A percentile compares a stretch with the other conserved stretches of the same genome.
Conservation (phyloP, 2,113 vertebrate genomes). For the Gavialis gangeticus region DNA sequence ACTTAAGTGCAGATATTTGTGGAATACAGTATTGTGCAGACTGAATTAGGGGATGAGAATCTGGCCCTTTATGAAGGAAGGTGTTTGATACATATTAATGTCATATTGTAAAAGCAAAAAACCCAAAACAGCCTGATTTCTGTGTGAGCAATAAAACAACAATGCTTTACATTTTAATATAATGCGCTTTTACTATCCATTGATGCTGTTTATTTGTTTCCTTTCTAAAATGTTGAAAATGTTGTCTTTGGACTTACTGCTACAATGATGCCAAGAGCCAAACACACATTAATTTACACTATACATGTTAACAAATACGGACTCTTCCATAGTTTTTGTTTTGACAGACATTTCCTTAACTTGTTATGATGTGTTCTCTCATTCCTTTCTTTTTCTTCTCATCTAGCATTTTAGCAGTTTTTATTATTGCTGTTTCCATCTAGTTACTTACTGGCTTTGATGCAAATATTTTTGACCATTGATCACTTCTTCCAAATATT, state of each 20-base stretch:
- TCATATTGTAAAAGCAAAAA: neutral
- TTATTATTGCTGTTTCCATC: neutral
- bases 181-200: conserved; percentile 34
- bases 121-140: conserved; percentile 6
- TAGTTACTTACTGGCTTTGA: neutral
- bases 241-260: conserved; percentile 1
- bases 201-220: conserved; percentile 53
- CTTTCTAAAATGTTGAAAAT: conserved; percentile 29
- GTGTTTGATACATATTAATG: neutral
- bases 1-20: neutral
- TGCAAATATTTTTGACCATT: neutral
- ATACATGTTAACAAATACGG: neutral
- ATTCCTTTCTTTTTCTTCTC: neutral
- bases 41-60: too few relatives aligned
- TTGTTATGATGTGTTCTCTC: neutral
- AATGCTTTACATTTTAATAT: conserved; percentile 47
- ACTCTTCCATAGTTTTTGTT: conserved; percentile 3
- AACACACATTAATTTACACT: neutral
- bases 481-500: neutral
- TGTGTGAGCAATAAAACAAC: conserved; percentile 40
- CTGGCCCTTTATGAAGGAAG: conserved; percentile 26
- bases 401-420: neutral
- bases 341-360: neutral
- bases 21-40: neutral
- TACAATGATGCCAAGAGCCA: conserved; percentile 9